Conservation (phyloP, 2,888 invertebrate genomes). For the Aelia acuminata region DNA sequence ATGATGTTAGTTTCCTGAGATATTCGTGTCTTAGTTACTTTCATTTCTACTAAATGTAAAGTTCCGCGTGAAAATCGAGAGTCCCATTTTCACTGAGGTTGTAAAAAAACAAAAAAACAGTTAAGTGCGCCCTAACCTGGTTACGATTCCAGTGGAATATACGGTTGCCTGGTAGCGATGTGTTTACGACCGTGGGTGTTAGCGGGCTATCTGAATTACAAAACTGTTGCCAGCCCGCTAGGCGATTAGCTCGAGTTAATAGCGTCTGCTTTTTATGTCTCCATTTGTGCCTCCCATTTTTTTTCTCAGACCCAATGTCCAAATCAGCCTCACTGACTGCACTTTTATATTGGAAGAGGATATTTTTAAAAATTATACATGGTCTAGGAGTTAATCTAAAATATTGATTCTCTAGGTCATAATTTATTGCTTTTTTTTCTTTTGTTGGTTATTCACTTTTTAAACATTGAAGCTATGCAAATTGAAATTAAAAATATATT, state of each 20-base stretch:
- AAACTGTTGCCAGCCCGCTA: constrained; percentile 25
- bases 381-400: no score
- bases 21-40: neutral
- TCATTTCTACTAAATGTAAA: neutral
- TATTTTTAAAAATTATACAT: neutral
- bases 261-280: constrained; percentile 19
- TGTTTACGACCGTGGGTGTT: neutral
- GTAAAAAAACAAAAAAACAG: neutral
- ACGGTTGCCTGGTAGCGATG: neutral
- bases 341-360: neutral
- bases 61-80: neutral
- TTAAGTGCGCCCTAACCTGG: neutral
- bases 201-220: constrained; percentile 1
- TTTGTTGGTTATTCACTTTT: no score
- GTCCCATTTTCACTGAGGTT: neutral
- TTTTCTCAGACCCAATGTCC: neutral
- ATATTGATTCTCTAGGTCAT: no score
- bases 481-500: no score
- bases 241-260: constrained; percentile 20
- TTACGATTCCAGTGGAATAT: neutral
- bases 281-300: neutral
- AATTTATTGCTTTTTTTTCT: no score
- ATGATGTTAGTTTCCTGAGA: no score
- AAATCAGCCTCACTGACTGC: neutral
- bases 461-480: no score